A percentile compares a stretch with the other conserved stretches of the same genome.
Evolutionary conservation across 2,113 vertebrate species (phyloP).

Genomic region (Peromyscus leucopus): DNA sequence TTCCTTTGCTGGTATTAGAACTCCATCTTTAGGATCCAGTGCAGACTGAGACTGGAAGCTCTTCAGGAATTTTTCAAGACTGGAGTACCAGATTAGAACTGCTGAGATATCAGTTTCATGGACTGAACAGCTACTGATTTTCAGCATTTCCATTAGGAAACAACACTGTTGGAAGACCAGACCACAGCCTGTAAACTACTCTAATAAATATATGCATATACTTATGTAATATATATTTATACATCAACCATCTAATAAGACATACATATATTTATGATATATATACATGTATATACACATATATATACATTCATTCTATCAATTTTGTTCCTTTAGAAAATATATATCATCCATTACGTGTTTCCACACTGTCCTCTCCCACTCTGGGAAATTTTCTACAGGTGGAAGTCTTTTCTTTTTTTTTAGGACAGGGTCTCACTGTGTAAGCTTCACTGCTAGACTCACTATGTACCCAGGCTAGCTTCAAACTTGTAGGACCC

Average conservation of each 20-base stretch:
- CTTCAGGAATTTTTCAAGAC: background rate
- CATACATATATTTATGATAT: no score
- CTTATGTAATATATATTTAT: no score
- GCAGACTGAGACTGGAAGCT: background rate
- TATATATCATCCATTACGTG: background rate
- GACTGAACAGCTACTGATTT: background rate
- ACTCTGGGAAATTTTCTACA: background rate
- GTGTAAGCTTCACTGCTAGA: background rate
- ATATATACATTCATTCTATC: background rate
- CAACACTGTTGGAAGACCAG: background rate
- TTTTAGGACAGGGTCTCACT: background rate
- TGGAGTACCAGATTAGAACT: background rate
- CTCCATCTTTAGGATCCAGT: background rate
- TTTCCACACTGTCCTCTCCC: background rate
- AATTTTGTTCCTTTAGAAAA: background rate
- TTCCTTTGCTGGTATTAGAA: background rate
- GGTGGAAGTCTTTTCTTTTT: background rate
- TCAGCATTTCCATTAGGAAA: background rate
- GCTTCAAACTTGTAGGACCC: background rate
- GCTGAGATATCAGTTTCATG: background rate
- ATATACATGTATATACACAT: no score
- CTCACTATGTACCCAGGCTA: background rate
- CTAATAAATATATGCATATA: no score
- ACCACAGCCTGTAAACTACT: background rate
- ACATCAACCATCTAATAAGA: no score